Evolutionary conservation across 2,797 vertebrate genomes (phyloP).

Genomic region (Paguma larvata): DNA sequence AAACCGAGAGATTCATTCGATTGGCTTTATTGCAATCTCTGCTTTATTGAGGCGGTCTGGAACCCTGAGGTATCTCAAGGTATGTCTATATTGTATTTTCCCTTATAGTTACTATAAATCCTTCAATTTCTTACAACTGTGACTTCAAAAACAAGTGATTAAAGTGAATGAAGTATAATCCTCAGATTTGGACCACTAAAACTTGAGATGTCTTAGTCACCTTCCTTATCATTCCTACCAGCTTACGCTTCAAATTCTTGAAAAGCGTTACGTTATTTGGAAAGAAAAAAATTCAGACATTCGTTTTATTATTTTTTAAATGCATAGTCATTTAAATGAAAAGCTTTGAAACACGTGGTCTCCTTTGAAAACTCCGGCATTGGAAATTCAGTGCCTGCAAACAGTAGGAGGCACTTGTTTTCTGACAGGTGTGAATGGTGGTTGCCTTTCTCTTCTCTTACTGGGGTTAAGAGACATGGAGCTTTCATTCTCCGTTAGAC

Average conservation of each 20-base stretch:
- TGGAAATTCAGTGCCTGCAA: background rate
- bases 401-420: background rate
- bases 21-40: no score
- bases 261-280: background rate
- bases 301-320: slow-evolving; percentile 37
- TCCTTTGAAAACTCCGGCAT: slow-evolving; percentile 25
- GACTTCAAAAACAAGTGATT: background rate
- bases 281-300: background rate
- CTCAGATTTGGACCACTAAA: background rate
- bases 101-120: background rate
- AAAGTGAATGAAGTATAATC: background rate
- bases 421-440: background rate
- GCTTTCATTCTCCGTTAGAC: background rate
- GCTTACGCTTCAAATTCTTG: background rate
- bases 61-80: background rate
- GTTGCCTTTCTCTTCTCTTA: background rate
- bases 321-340: slow-evolving; percentile 9
- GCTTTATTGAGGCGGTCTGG: background rate
- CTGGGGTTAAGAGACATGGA: background rate
- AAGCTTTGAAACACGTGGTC: background rate
- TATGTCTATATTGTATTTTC: background rate
- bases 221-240: background rate
- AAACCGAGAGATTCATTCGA: background rate
- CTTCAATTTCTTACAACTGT: background rate
- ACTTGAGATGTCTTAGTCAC: background rate